A percentile compares a stretch with the other conserved stretches of the same genome.
Conservation (phyloP, 1,140 invertebrate genomes). For the Pogonomyrmex californicus region DNA sequence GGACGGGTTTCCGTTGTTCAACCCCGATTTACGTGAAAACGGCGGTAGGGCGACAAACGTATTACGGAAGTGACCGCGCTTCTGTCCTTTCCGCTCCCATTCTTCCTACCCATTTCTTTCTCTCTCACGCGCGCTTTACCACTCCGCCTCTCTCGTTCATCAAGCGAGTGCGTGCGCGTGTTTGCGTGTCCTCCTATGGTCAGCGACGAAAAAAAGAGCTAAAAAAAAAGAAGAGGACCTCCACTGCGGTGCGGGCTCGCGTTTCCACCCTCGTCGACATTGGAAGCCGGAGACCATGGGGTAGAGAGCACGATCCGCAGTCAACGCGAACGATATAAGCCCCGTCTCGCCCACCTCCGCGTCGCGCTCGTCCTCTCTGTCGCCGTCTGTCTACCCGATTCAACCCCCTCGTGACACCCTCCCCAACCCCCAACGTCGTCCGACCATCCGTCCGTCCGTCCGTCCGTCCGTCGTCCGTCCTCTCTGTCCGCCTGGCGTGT, state of each 20-base stretch:
- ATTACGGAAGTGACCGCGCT: constrained; percentile 66
- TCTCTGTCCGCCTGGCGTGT: constrained; percentile 75
- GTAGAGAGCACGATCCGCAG: constrained; percentile 77
- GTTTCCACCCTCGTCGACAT: constrained; percentile 82
- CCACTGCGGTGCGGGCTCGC: constrained; percentile 79
- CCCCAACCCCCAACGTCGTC: constrained; percentile 49
- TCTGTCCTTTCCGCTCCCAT: constrained; percentile 50
- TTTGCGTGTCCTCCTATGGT: constrained; percentile 64
- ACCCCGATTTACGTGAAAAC: constrained; percentile 58
- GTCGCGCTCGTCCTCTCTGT: constrained; percentile 69
- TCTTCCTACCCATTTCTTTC: constrained; percentile 35
- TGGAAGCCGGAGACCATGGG: constrained; percentile 79
- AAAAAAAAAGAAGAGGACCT: constrained; percentile 68
- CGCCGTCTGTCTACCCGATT: constrained; percentile 71
- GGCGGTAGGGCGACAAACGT: constrained; percentile 30
- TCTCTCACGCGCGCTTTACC: constrained; percentile 53
- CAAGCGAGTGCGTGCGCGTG: constrained; percentile 48
- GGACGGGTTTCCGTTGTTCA: constrained; percentile 58
- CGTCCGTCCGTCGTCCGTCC: constrained; percentile 33
- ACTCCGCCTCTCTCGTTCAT: constrained; percentile 17
- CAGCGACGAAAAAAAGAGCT: constrained; percentile 72
- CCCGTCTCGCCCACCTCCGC: constrained; percentile 61
- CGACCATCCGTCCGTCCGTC: constrained; percentile 57
- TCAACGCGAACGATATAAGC: constrained; percentile 81
- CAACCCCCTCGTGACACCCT: constrained; percentile 56